A percentile compares a stretch with the other conserved stretches of the same genome.
These are phyloP conservation scores for Eurypyga helias DNA, from an alignment of 2,113 vertebrate genomes.

Conservation along the genomic window DNA sequence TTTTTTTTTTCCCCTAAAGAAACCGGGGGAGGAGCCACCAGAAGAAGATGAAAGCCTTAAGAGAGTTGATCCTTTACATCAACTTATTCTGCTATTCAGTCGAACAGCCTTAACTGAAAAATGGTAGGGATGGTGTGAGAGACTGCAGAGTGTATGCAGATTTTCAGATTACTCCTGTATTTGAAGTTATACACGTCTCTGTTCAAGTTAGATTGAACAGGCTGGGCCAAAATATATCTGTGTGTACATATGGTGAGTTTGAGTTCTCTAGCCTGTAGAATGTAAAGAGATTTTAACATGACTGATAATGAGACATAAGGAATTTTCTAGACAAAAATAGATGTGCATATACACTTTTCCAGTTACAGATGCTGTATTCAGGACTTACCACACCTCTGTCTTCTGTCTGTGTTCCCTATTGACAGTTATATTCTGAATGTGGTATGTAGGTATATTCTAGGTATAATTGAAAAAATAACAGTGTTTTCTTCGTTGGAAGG, in stretches of 20 bases:
- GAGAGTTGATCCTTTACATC: conserved; percentile 92
- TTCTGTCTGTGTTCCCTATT: background rate
- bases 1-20: conserved; percentile 72
- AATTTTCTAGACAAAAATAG: background rate
- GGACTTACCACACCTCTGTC: background rate
- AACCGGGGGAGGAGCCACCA: conserved; percentile 82
- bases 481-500: background rate
- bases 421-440: background rate
- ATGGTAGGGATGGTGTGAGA: conserved; percentile 79
- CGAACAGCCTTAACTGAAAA: conserved; percentile 96
- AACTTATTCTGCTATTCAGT: conserved; percentile 95
- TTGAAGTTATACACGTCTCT: background rate
- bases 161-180: background rate
- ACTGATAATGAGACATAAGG: background rate
- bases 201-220: background rate
- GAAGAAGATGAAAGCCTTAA: conserved; percentile 89
- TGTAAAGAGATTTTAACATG: background rate
- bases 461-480: background rate
- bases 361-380: background rate
- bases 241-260: background rate
- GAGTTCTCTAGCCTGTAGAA: background rate
- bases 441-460: background rate
- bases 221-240: accelerated
- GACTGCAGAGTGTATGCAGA: background rate
- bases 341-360: background rate